Evolutionary conservation across 2,797 vertebrate genomes (phyloP).

Genomic region (Amblyopsis hoosieri): DNA sequence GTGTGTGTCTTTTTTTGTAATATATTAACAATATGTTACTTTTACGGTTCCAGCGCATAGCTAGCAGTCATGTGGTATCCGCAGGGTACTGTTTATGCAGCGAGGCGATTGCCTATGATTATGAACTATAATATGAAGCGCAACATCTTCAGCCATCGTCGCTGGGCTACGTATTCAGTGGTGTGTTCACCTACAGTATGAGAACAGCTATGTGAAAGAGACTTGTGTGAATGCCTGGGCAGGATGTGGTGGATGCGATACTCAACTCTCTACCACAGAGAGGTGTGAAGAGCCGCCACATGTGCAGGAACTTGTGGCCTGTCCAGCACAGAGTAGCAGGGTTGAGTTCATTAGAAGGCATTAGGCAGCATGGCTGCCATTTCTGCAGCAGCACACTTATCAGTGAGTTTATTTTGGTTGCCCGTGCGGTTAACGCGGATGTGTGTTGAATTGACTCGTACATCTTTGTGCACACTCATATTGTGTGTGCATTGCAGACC

Average conservation of each 20-base stretch:
- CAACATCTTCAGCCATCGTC: constrained; percentile 16
- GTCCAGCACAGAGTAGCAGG: constrained; percentile 58
- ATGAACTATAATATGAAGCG: too few relatives aligned
- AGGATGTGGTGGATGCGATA: constrained; percentile 80
- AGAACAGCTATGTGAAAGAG: constrained; percentile 41
- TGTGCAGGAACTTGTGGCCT: constrained; percentile 36
- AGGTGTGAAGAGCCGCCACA: constrained; percentile 33
- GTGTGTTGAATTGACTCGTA: not conserved
- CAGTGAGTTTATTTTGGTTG: too few relatives aligned
- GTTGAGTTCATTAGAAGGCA: constrained; percentile 29
- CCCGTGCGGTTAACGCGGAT: not conserved
- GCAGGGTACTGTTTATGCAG: constrained; percentile 41
- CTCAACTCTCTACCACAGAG: constrained; percentile 51
- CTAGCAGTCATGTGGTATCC: not conserved
- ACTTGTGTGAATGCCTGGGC: constrained; percentile 54
- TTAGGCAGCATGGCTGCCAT: constrained; percentile 8
- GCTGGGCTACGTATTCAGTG: constrained; percentile 25
- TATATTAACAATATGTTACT: constrained; percentile 60
- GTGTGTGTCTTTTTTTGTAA: constrained; percentile 61
- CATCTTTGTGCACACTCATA: not conserved
- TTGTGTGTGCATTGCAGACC: not conserved
- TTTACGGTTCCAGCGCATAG: constrained; percentile 49
- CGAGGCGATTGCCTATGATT: constrained; percentile 4
- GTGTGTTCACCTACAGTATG: constrained; percentile 53
- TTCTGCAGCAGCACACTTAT: too few relatives aligned